phyloP scores from a whole-genome alignment of 2,888 invertebrate species.

The Schizotus pectinicornis region DNA sequence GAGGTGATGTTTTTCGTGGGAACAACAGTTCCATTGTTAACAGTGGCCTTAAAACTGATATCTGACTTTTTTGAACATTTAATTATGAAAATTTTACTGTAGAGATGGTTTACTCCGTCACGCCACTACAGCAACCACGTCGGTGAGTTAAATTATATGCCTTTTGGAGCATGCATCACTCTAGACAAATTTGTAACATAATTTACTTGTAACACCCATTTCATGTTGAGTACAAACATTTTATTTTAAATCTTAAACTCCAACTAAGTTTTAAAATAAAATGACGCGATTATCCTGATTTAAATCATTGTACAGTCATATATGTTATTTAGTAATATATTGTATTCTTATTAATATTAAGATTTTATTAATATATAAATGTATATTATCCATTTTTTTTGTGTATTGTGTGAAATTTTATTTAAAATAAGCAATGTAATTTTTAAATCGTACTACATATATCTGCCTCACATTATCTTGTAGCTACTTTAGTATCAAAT shows the following conservation, averaged over 20 bases:
- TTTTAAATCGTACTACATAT: conserved; percentile 12
- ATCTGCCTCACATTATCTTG: conserved; percentile 22
- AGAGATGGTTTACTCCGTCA: conserved; percentile 13
- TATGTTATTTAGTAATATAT: conserved; percentile 33
- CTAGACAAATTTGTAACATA: conserved; percentile 10
- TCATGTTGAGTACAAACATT: conserved; percentile 30
- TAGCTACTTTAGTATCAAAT: not conserved
- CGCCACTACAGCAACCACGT: conserved; percentile 22
- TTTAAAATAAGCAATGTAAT: conserved; percentile 28
- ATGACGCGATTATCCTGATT: conserved; percentile 22
- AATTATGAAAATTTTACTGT: conserved; percentile 33
- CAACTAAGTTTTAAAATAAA: conserved; percentile 27
- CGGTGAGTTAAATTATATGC: not conserved
- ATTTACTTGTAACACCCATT: not conserved
- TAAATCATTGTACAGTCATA: conserved; percentile 32
- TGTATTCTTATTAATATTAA: conserved; percentile 26
- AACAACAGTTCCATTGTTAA: conserved; percentile 32
- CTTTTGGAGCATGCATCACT: conserved; percentile 21
- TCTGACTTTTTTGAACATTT: conserved; percentile 32
- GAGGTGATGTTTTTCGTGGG: conserved; percentile 30
- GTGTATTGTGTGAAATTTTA: conserved; percentile 31
- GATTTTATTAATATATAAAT: conserved; percentile 34
- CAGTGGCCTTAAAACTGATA: conserved; percentile 33
- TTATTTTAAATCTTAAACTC: conserved; percentile 29
- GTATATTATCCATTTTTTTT: conserved; percentile 30